Evolutionary conservation across 2,888 invertebrate genomes (phyloP), one percentile per base, ranked within the genome.

Genomic region (Platycheirus albimanus): DNA sequence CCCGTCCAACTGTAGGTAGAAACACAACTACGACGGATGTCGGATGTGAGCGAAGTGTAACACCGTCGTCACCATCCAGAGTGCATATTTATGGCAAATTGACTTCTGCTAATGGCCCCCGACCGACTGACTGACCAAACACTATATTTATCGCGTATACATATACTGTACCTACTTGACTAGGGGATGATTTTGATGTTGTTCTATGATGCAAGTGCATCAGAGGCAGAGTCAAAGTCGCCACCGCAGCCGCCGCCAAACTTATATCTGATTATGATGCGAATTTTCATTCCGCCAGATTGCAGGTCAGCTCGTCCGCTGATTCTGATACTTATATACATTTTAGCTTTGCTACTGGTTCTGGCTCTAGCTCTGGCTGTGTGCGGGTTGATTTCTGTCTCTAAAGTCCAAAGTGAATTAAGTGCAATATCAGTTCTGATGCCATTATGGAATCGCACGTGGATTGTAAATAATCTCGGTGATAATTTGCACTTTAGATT

Each of bases 251-350:
- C 84, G 84, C 85, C 85, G 85, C 79, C 85, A 84, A 75, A 87
- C 86, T 79, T 87, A 86, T 87, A 87, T 86, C 85, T 85, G 85
- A 85, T 85, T 78, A 77, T 76, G 84, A 80, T 77, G 71, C 77
- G 81, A 85, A 81, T 83, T 81, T 83, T 77, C 81, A 77, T 76
- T 81, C 64, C 64, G 61, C 66, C 85, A 85, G 81, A 81, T 77
- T 77, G 81, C 85, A 85, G 77, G 74, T 79, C 79, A 61, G 38
- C 19, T 30, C 51, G 63, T 52, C 71, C 54, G 51, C 28, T 45
- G 52, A 64, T 56, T 24, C 15, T n/a, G n/a, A n/a, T n/a, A n/a
- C n/a, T n/a, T n/a, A n/a, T n/a, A n/a, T n/a, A n/a, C n/a, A n/a
- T n/a, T n/a, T n/a, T n/a, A n/a, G n/a, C n/a, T n/a, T n/a, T n/a